phyloP scores from a whole-genome alignment of 92 coral and sea anemone species.

The Siderastrea radians region DNA sequence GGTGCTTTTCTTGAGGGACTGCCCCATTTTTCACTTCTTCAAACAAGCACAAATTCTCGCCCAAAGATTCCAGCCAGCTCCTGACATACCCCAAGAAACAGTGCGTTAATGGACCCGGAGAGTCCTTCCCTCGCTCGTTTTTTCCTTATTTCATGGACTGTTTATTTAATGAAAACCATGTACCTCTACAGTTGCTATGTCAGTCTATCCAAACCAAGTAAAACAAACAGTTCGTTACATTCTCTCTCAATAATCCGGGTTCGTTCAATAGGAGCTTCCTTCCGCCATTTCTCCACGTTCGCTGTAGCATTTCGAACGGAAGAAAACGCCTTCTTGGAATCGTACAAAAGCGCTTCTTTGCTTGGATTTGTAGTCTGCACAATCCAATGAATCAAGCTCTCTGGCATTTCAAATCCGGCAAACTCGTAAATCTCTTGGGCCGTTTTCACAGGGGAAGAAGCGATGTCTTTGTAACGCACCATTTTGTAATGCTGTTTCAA shows the following conservation, averaged over 20 bases:
- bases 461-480: slow-evolving; percentile 58
- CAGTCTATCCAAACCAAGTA: slow-evolving; percentile 40
- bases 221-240: slow-evolving; percentile 49
- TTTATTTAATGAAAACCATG: too few species aligned
- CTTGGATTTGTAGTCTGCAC: slow-evolving; percentile 49
- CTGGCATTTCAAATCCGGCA: slow-evolving; percentile 67
- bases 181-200: too few species aligned
- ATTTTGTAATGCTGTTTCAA: slow-evolving; percentile 34
- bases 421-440: slow-evolving; percentile 65
- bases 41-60: too few species aligned
- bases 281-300: slow-evolving; percentile 58
- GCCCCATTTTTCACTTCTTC: too few species aligned
- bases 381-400: slow-evolving; percentile 50
- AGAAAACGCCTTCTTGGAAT: slow-evolving; percentile 29
- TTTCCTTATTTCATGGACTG: too few species aligned
- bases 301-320: slow-evolving; percentile 64
- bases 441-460: slow-evolving; percentile 46
- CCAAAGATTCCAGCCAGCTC: too few species aligned
- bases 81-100: too few species aligned
- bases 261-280: slow-evolving; percentile 51
- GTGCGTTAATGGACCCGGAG: too few species aligned
- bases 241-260: slow-evolving; percentile 48
- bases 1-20: too few species aligned
- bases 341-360: slow-evolving; percentile 39
- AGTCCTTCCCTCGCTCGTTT: too few species aligned